phyloP scores from a whole-genome alignment of 2,888 invertebrate species.

The Selenia dentaria region DNA sequence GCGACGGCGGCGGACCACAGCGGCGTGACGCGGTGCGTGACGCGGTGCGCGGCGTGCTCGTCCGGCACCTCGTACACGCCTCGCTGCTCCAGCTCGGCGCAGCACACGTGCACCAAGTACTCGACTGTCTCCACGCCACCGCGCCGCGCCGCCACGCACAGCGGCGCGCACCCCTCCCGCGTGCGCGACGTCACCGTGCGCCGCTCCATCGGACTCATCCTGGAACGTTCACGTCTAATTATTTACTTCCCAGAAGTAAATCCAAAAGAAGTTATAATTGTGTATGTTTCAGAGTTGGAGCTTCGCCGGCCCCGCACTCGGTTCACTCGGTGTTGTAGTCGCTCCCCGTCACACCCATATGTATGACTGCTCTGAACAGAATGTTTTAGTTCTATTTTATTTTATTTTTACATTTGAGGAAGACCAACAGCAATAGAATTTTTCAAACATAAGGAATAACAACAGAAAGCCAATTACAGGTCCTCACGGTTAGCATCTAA shows the following conservation, averaged over 20 bases:
- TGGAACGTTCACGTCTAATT: neutral
- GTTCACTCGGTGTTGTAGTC: no score
- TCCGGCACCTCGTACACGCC: slow-evolving; percentile 91
- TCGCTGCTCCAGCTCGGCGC: slow-evolving; percentile 93
- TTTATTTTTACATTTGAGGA: no score
- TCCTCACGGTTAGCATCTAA: no score
- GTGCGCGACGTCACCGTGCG: slow-evolving; percentile 88
- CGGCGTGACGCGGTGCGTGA: slow-evolving; percentile 93
- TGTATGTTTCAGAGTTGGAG: no score
- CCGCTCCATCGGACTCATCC: slow-evolving; percentile 74
- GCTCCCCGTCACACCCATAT: no score
- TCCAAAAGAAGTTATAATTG: neutral
- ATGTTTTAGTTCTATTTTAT: no score
- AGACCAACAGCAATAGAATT: no score
- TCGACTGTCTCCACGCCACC: slow-evolving; percentile 94
- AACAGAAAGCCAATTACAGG: no score
- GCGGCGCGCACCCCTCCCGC: slow-evolving; percentile 91
- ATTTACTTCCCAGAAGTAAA: neutral
- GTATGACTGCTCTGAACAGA: no score
- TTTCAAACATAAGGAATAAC: no score
- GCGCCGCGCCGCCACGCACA: slow-evolving; percentile 92
- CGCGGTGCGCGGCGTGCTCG: slow-evolving; percentile 90
- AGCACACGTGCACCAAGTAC: slow-evolving; percentile 92
- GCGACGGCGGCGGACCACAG: slow-evolving; percentile 97
- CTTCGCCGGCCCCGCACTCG: neutral